These are phyloP conservation scores for Elgaria multicarinata DNA, from an alignment of 2,113 vertebrate genomes.

Conservation along the genomic window DNA sequence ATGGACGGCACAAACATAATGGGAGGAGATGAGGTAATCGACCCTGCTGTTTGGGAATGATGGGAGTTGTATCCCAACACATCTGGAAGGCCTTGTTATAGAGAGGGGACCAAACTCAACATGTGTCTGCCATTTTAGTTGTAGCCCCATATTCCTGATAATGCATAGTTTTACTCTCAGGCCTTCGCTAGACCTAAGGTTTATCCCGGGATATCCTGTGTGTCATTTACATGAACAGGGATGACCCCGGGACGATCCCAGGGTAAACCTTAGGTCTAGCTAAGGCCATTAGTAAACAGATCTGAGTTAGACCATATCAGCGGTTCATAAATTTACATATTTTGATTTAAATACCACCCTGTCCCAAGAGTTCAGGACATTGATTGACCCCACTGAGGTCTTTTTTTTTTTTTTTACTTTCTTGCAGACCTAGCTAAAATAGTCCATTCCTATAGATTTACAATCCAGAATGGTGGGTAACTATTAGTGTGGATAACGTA, in stretches of 20 bases:
- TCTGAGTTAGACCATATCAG: too few species aligned
- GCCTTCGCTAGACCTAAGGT: too few species aligned
- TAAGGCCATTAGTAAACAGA: too few species aligned
- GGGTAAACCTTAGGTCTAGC: too few species aligned
- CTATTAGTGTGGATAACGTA: neutral
- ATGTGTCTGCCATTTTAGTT: neutral
- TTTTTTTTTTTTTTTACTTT: neutral
- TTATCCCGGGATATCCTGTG: too few species aligned
- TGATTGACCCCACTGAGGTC: neutral
- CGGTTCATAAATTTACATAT: neutral
- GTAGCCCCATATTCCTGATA: neutral
- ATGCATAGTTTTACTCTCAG: too few species aligned
- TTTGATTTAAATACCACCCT: neutral
- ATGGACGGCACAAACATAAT: neutral
- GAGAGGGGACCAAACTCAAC: neutral
- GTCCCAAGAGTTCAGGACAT: too few species aligned
- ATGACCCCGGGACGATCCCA: too few species aligned
- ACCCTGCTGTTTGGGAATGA: too few species aligned
- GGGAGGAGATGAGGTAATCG: neutral
- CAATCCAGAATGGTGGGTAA: neutral
- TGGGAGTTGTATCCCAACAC: neutral
- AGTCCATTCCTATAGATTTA: neutral
- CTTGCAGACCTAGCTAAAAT: neutral
- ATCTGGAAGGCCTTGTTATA: neutral
- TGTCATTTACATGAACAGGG: too few species aligned